Evolutionary conservation across 2,797 vertebrate species (phyloP), one percentile per base, ranked within the genome.

Genomic region (Meriones psammophilus): DNA sequence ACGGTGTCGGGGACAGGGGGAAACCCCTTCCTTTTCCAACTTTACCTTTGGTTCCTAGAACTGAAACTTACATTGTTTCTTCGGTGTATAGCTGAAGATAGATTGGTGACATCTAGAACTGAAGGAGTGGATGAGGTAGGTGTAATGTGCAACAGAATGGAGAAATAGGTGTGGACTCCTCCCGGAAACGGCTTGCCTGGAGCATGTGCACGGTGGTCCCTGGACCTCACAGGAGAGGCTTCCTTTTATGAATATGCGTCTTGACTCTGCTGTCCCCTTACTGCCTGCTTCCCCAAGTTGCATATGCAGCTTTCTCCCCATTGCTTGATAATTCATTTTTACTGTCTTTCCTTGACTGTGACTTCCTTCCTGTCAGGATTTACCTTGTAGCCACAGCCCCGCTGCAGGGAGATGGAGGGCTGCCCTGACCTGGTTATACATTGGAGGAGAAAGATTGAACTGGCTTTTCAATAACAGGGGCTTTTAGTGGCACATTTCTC

Each of bases 401-500:
- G 5, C 28, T 71, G 77, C 78, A 88, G 58, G 30, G 33, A 33
- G 8, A 1, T 30, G 33, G 36, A 42, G n/a, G 36, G 5, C n/a
- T 83, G 56, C 36, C 58, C 54, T 88, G 68, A 71, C 81, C 39
- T 71, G 50, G 42, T 73, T 73, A 28, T 71, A 7, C 46, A 12
- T 74, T n/a, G 54, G 2, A 84, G 24, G 68, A 91, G 73, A n/a
- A 74, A 90, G 87, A 66, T 73, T 22, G 36, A 81, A 22, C 88
- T 54, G 56, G 18, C 12, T 85, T 89, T 94, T 84, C 17, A 8
- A 33, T 88, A 74, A 89, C 84, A 5, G 26, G 36, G 68, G 18
- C 50, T 86, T 89, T 96, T 60, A 89, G 54, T 14, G 89, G n/a
- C 90, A 5, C 42, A 50, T 87, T 90, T 91, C 68, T 87, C 74